phyloP scores from a whole-genome alignment of 1,140 invertebrate genomes.

The Calosoma granatense region DNA sequence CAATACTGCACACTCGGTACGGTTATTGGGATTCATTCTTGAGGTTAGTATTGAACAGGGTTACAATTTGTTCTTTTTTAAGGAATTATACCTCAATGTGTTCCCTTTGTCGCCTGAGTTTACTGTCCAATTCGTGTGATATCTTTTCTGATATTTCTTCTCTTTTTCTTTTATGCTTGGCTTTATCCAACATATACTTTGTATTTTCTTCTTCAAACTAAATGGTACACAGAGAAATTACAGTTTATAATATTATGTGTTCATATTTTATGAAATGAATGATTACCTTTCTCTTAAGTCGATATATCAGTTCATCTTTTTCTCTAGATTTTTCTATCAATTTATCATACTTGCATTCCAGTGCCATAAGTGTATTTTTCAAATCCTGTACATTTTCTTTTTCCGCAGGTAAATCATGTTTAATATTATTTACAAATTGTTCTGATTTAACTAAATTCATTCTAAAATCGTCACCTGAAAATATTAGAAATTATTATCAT shows the following conservation, averaged over 20 bases:
- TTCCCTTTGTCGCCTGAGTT: constrained; percentile 54
- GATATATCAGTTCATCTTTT: constrained; percentile 27
- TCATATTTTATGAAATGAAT: no score
- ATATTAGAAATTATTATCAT: no score
- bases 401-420: constrained; percentile 56
- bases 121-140: constrained; percentile 50
- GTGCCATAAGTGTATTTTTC: constrained; percentile 43
- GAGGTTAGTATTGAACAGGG: no score
- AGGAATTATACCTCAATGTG: no score
- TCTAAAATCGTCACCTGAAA: neutral
- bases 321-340: constrained; percentile 37
- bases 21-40: no score
- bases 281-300: constrained; percentile 55
- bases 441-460: neutral
- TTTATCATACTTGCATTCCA: constrained; percentile 41
- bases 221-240: no score
- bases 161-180: constrained; percentile 62
- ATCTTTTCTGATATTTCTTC: constrained; percentile 61
- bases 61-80: no score
- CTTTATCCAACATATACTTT: constrained; percentile 64
- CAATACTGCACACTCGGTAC: no score
- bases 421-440: constrained; percentile 25
- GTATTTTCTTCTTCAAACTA: constrained; percentile 62
- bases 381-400: constrained; percentile 50
- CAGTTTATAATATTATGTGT: no score